These are phyloP conservation scores for Porites lobata DNA, from an alignment of 92 coral and sea anemone genomes.

Conservation along the genomic window DNA sequence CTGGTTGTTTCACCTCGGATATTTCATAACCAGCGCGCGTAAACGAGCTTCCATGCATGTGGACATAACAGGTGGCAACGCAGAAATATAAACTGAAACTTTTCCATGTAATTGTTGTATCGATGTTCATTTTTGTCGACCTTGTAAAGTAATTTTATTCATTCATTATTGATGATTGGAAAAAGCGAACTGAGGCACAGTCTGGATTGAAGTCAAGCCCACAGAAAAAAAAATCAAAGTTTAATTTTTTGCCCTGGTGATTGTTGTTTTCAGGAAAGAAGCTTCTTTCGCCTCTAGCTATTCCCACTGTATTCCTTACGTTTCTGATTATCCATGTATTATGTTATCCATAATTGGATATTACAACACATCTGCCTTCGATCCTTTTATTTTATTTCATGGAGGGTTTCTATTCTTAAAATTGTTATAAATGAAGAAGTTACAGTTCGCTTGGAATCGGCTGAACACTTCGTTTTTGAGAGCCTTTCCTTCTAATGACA, in stretches of 20 bases:
- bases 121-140: constrained; percentile 20
- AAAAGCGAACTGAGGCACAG: neutral
- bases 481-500: constrained; percentile 18
- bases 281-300: neutral
- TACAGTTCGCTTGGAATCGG: neutral
- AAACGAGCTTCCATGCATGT: neutral
- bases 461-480: neutral
- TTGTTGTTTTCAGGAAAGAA: neutral
- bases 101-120: neutral
- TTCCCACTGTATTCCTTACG: neutral
- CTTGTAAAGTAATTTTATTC: constrained; percentile 10
- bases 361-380: neutral
- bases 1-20: neutral
- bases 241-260: neutral
- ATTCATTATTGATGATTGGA: constrained; percentile 24
- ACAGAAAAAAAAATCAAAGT: neutral
- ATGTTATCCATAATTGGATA: constrained; percentile 1
- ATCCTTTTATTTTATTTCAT: constrained; percentile 21
- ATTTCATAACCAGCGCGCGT: neutral
- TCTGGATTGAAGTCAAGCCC: neutral
- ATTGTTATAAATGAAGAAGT: neutral
- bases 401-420: neutral
- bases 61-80: constrained; percentile 24
- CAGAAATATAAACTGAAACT: neutral
- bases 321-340: constrained; percentile 6